Base-by-base conservation (phyloP, 2,113 vertebrate genomes). In the Herpetotheres cachinnans region DNA sequence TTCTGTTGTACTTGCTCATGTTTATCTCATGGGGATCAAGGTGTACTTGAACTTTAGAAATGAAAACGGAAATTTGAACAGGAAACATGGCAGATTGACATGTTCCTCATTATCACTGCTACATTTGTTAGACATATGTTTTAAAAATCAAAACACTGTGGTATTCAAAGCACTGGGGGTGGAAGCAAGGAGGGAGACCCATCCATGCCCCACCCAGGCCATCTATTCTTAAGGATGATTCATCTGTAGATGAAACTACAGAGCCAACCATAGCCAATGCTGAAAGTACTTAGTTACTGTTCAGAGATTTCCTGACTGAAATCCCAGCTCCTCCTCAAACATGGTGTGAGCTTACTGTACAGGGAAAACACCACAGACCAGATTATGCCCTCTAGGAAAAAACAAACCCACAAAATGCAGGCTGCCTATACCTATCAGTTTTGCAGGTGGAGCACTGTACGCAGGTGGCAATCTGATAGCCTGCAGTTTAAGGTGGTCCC, bases 1-100 rank as follows among this genome's bases (percentile, higher is more conserved):
- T 80, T 82, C 79, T 90, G 74, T 66, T 92, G 70, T 90, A 81
- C 44, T 96, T 86, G 71, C 44, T 89, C 56, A 55, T 10, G 11
- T 94, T 93, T 95, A 80, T 95, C 95, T 91, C 24, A 0, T 77
- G 38, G 32, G 42, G 84, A 96, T 97, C 86, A 91, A 95, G 94
- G 95, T 19, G 79, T 91, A 96, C 92, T 96, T 96, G 94, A 96
- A 95, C 94, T 96, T 97, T 50, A 90, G 79, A 95, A 95, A 96
- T 49, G 17, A 91, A 94, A 89, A 71, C 19, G 81, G 94, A 96
- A 94, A 94, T 95, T 93, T 96, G 91, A 91, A 95, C 89, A 96
- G 93, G 97, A 97, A 96, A 80, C 58, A 82, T 62, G 86, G 86
- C 81, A 91, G 82, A 94, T 93, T 91, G 89, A 89, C 72, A 89